Evolutionary conservation across 2,888 invertebrate genomes (phyloP).

Genomic region (Cerastoderma edule): DNA sequence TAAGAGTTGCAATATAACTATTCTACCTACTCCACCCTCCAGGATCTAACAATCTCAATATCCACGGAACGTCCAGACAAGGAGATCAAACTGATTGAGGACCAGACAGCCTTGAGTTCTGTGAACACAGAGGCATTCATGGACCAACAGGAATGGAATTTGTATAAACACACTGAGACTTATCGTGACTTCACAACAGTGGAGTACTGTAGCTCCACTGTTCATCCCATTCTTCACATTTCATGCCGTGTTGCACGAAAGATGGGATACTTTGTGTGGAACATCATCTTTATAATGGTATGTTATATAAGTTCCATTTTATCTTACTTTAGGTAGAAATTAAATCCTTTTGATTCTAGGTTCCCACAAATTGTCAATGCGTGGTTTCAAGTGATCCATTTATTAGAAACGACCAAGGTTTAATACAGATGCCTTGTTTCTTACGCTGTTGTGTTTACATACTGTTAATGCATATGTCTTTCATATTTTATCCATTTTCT

Average conservation of each 20-base stretch:
- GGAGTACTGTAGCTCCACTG: conserved; percentile 70
- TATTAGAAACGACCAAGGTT: too few species aligned
- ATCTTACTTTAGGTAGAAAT: too few species aligned
- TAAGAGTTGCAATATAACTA: too few species aligned
- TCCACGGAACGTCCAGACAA: conserved; percentile 66
- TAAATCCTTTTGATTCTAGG: too few species aligned
- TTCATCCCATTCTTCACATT: conserved; percentile 72
- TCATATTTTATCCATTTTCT: too few species aligned
- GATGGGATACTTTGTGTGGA: conserved; percentile 78
- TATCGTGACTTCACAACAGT: conserved; percentile 65
- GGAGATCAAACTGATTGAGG: conserved; percentile 71
- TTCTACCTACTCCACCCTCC: neutral
- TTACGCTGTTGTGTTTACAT: too few species aligned
- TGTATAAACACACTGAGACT: conserved; percentile 74
- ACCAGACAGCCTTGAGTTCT: conserved; percentile 67
- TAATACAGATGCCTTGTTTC: too few species aligned
- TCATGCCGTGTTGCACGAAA: conserved; percentile 72
- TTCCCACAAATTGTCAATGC: too few species aligned
- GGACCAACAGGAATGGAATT: conserved; percentile 74
- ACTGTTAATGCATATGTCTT: too few species aligned
- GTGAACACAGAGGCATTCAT: conserved; percentile 71
- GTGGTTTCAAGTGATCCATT: too few species aligned
- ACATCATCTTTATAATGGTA: conserved; percentile 77
- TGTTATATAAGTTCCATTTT: too few species aligned
- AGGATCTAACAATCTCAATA: conserved; percentile 74